phyloP scores from a whole-genome alignment of 2,113 vertebrate species.

The Aegypius monachus region DNA sequence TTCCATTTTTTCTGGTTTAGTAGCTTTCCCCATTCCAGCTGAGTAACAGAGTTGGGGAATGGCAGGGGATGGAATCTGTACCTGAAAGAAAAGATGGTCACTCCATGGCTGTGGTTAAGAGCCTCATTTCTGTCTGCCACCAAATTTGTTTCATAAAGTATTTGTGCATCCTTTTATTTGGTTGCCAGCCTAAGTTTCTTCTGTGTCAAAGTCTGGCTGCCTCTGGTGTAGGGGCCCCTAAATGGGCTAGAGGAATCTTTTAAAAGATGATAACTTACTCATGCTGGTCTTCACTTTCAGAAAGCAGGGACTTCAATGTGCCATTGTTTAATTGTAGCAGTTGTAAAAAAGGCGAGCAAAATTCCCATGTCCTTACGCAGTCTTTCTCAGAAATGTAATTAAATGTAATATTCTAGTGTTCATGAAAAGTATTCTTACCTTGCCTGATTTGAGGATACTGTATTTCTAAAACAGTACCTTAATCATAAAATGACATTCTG shows the following conservation, averaged over 20 bases:
- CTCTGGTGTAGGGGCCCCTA: not conserved
- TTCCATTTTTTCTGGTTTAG: not conserved
- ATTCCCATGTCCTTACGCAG: not conserved
- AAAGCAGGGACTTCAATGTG: not conserved
- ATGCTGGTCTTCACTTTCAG: not conserved
- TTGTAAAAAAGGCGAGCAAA: not conserved
- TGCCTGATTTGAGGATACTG: not conserved
- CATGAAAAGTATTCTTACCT: conserved; percentile 17
- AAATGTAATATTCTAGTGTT: conserved; percentile 14
- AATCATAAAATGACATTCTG: conserved; percentile 38
- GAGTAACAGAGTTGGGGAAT: not conserved
- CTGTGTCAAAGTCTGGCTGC: not conserved
- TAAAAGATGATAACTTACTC: not conserved
- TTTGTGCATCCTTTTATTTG: not conserved
- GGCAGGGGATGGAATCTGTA: not conserved
- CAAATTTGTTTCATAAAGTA: not conserved
- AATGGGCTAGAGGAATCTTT: not conserved
- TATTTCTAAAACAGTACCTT: conserved; percentile 29
- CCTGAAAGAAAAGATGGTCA: not conserved
- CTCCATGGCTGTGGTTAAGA: not conserved
- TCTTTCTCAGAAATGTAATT: conserved; percentile 4
- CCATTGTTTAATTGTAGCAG: not conserved
- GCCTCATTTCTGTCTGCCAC: not conserved
- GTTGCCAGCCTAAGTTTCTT: not conserved
- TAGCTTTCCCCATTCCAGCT: not conserved